Percentiles rank a stretch among this genome's conserved stretches.
phyloP scores from a whole-genome alignment of 35 echinoderm and acorn worm species.

The Anneissia japonica region DNA sequence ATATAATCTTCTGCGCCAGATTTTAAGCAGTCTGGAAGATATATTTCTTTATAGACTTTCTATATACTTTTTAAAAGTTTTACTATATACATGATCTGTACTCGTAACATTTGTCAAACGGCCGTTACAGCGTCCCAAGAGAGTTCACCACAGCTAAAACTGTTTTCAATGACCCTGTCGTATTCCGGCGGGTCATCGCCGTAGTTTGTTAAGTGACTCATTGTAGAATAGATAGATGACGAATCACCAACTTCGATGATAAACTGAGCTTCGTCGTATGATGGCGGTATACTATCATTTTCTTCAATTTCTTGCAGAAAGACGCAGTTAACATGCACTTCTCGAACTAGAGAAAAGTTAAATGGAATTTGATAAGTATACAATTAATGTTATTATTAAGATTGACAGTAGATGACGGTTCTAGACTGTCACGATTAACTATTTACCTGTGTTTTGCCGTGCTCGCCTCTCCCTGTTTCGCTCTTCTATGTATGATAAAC shows the following conservation, averaged over 20 bases:
- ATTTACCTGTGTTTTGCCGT: background rate
- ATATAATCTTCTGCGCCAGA: no score
- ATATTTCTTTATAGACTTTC: no score
- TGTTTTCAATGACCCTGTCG: background rate
- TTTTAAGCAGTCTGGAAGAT: no score
- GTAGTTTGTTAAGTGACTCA: background rate
- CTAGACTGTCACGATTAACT: no score
- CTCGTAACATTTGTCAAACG: no score
- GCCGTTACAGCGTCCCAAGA: background rate
- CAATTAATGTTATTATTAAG: background rate
- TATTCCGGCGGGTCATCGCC: background rate
- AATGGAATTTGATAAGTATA: no score
- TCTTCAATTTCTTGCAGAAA: background rate
- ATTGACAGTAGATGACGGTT: no score
- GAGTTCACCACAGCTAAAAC: background rate
- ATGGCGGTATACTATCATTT: background rate
- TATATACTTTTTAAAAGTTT: no score
- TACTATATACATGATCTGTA: no score
- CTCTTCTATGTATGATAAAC: background rate
- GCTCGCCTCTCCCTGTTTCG: background rate
- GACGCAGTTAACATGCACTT: background rate
- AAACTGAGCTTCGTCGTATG: background rate
- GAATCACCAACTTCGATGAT: background rate
- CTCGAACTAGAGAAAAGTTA: background rate
- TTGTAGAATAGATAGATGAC: background rate